Evolutionary conservation across 2,113 vertebrate genomes (phyloP).

Genomic region (Gymnogyps californianus): DNA sequence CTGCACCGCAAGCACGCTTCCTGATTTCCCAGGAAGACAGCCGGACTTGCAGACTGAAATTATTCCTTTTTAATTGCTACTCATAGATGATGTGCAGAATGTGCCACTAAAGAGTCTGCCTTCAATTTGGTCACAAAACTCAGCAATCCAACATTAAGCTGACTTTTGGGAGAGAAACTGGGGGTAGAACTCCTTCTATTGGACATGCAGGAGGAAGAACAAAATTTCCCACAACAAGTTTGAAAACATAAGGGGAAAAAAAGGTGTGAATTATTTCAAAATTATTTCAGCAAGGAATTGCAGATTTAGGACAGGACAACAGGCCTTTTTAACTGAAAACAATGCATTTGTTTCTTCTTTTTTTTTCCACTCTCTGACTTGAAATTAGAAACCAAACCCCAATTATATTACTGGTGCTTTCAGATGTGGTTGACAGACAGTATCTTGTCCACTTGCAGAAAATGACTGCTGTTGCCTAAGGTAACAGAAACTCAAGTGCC

Average conservation of each 20-base stretch:
- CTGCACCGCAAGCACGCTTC: not conserved
- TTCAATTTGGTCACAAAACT: not conserved
- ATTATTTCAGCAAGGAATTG: not conserved
- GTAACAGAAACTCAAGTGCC: not conserved
- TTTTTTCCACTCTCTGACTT: not conserved
- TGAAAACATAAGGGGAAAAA: not conserved
- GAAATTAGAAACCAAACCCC: not conserved
- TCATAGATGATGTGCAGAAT: not conserved
- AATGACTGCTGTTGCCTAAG: not conserved
- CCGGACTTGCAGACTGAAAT: not conserved
- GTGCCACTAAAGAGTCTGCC: not conserved
- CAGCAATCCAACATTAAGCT: not conserved
- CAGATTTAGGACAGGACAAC: not conserved
- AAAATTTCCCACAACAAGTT: not conserved
- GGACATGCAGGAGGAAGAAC: rapidly evolving
- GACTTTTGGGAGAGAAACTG: not conserved
- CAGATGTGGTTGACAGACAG: not conserved
- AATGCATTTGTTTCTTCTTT: not conserved
- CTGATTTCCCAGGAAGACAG: not conserved
- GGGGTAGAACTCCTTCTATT: not conserved
- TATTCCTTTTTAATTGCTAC: not conserved
- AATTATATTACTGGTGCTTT: not conserved
- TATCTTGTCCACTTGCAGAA: not conserved
- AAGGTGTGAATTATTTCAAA: not conserved
- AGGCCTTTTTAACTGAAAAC: not conserved